Evolutionary conservation across 2,888 invertebrate genomes (phyloP).

Genomic region (Polydrusus tereticollis): DNA sequence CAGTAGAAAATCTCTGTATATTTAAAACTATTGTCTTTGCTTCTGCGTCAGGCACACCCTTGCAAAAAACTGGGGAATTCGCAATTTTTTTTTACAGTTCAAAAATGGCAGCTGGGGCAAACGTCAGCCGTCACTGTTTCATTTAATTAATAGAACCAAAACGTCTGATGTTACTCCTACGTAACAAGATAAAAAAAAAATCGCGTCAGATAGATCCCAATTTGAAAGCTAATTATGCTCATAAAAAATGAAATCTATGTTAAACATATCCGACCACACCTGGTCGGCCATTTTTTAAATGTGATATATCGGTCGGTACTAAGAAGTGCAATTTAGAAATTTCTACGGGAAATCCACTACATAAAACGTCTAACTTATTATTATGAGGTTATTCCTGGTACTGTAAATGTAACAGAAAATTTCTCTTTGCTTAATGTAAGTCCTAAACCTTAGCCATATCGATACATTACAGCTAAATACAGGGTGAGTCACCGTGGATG

Average conservation of each 20-base stretch:
- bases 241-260: conserved; percentile 12
- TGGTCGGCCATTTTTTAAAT: not conserved
- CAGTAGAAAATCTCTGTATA: no score
- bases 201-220: not conserved
- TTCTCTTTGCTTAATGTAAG: no score
- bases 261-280: not conserved
- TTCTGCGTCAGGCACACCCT: no score
- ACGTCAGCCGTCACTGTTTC: not conserved
- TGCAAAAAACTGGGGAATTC: no score
- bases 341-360: not conserved
- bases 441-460: not conserved
- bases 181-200: not conserved
- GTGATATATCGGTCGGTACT: conserved; percentile 8
- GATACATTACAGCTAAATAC: no score
- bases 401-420: not conserved
- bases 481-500: no score
- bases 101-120: no score
- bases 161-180: not conserved
- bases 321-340: not conserved
- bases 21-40: no score
- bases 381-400: not conserved
- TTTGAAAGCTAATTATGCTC: conserved; percentile 5
- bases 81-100: no score
- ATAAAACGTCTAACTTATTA: conserved; percentile 5
- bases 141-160: not conserved